phyloP scores from a whole-genome alignment of 2,797 vertebrate genomes.

The Rhyacichthys aspro region DNA sequence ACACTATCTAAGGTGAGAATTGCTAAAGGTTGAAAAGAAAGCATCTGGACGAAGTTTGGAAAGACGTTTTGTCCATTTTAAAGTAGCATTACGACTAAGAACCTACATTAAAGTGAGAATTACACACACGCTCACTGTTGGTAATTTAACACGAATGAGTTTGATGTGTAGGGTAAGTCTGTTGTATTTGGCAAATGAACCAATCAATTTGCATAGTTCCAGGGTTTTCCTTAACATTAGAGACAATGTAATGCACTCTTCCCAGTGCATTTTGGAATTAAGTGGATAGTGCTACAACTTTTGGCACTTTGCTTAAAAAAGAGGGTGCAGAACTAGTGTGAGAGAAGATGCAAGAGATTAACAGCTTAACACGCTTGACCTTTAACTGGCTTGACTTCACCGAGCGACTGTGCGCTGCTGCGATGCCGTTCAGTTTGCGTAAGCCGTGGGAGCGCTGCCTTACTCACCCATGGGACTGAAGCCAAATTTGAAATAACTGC shows the following conservation, averaged over 20 bases:
- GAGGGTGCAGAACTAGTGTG: neutral
- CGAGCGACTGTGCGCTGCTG: neutral
- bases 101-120: too few species aligned
- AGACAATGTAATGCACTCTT: too few species aligned
- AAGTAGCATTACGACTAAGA: too few species aligned
- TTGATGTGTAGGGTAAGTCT: too few species aligned
- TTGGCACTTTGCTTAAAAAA: neutral
- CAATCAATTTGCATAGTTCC: too few species aligned
- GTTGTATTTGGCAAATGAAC: too few species aligned
- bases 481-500: neutral
- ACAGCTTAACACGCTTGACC: slow-evolving; percentile 17
- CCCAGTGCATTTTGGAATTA: neutral
- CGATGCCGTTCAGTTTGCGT: slow-evolving; percentile 1
- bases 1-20: too few species aligned
- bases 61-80: too few species aligned
- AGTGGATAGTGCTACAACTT: neutral
- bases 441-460: neutral
- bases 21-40: too few species aligned
- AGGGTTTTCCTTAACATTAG: neutral
- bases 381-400: neutral
- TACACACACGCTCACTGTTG: too few species aligned
- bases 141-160: too few species aligned
- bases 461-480: neutral
- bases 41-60: too few species aligned
- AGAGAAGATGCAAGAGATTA: slow-evolving; percentile 28